These are phyloP conservation scores for Proales similis DNA, from an alignment of 1,140 invertebrate genomes.

Conservation along the genomic window DNA sequence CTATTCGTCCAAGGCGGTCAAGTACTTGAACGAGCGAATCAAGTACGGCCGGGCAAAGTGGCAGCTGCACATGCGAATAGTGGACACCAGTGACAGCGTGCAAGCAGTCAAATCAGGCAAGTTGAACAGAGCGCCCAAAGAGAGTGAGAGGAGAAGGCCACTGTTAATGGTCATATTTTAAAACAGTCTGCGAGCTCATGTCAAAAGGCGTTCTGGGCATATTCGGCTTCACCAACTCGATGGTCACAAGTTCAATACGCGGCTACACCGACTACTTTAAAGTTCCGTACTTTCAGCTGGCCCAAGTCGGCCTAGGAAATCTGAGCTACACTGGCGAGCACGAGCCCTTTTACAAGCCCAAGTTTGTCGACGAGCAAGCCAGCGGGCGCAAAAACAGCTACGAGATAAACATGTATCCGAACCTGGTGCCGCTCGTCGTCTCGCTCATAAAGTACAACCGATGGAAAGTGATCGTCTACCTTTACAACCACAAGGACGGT, in stretches of 20 bases:
- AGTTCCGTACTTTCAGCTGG: too few relatives aligned
- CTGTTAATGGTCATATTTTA: slow-evolving; percentile 28
- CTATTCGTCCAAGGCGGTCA: slow-evolving; percentile 12
- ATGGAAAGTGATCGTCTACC: slow-evolving; percentile 81
- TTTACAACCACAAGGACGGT: slow-evolving; percentile 87
- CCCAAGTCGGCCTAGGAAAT: too few relatives aligned
- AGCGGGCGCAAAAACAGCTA: not conserved
- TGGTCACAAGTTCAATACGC: slow-evolving; percentile 83
- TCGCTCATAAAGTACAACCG: slow-evolving; percentile 80
- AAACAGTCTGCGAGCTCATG: slow-evolving; percentile 80
- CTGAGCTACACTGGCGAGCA: too few relatives aligned
- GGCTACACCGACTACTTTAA: slow-evolving; percentile 90
- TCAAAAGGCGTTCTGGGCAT: slow-evolving; percentile 78
- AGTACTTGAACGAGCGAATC: slow-evolving; percentile 28
- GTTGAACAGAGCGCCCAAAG: slow-evolving; percentile 18
- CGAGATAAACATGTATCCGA: slow-evolving; percentile 65
- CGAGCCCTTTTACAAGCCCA: too few relatives aligned
- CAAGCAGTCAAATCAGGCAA: too few relatives aligned
- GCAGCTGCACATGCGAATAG: slow-evolving; percentile 19
- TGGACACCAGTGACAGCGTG: slow-evolving; percentile 1
- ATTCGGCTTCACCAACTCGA: slow-evolving; percentile 77
- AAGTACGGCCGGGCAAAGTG: slow-evolving; percentile 28
- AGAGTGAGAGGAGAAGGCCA: slow-evolving; percentile 38
- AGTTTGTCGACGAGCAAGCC: not conserved
- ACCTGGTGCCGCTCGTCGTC: slow-evolving; percentile 81